Percentiles rank a stretch among this genome's conserved stretches.
Evolutionary conservation across 2,888 invertebrate species (phyloP).

Genomic region (Chydorus sphaericus): DNA sequence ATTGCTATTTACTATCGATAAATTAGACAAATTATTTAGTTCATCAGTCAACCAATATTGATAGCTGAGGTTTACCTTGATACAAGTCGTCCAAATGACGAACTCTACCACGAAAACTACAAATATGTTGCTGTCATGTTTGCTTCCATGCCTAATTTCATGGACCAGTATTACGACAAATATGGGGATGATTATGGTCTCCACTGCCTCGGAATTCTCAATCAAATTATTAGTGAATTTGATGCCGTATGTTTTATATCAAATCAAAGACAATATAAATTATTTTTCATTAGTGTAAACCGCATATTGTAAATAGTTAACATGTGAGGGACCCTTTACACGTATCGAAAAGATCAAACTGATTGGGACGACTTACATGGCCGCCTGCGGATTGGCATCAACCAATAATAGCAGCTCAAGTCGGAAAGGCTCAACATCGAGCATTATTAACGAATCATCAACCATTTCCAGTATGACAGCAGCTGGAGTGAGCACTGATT

Average conservation of each 20-base stretch:
- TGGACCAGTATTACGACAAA: constrained; percentile 46
- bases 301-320: constrained; percentile 37
- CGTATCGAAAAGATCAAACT: constrained; percentile 91
- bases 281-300: neutral
- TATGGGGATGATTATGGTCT: constrained; percentile 37
- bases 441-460: too few relatives aligned
- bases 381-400: constrained; percentile 78
- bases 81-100: constrained; percentile 43
- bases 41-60: constrained; percentile 22
- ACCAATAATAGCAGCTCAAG: constrained; percentile 42
- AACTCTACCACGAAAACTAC: constrained; percentile 77
- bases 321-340: constrained; percentile 43
- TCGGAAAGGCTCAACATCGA: constrained; percentile 19
- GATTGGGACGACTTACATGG: constrained; percentile 94
- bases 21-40: neutral
- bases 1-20: neutral
- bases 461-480: too few relatives aligned
- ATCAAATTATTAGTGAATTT: constrained; percentile 84
- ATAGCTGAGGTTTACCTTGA: constrained; percentile 64
- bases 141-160: constrained; percentile 75
- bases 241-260: constrained; percentile 51
- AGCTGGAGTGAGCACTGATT: too few relatives aligned
- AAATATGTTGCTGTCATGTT: constrained; percentile 89
- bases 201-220: constrained; percentile 55
- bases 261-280: too few relatives aligned